Evolutionary conservation across 2,888 invertebrate species (phyloP), one percentile per base, ranked within the genome.

Genomic region (Tuta absoluta): DNA sequence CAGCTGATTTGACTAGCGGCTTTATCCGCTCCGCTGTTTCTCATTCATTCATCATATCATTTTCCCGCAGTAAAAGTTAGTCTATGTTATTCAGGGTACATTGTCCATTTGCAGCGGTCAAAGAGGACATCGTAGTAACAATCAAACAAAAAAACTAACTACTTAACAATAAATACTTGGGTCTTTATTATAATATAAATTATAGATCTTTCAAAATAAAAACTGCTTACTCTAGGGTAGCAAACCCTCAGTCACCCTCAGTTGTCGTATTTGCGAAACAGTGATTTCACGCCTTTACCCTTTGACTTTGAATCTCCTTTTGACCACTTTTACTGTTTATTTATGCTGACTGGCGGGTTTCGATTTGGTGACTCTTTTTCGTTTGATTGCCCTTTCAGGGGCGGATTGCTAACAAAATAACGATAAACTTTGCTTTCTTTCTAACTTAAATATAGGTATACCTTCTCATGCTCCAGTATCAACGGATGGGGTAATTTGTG

Each of bases 271-370:
- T 79, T 76, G 72, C 70, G 75, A 75, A 81, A 84, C 82, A 77
- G 77, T 81, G 82, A 83, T 84, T 81, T 78, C 75, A 74, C 68
- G 78, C 78, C 65, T 68, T 85, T 80, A 80, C 82, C 85, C 79
- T 82, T 83, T 82, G 81, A 81, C 79, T 82, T 23, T 23, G 21
- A 82, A 82, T 84, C 80, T 77, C 75, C 75, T 19, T 53, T 23
- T 49, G 19, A 45, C 45, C 45, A 45, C 21, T 21, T 49, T 49
- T 49, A 49, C 49, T 49, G 49, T 49, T 49, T 49, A 49, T 49
- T 49, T 23, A 49, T 23, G 49, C 49, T 49, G 49, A 21, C 49
- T 21, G 12, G 49, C n/a, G 49, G 45, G n/a, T 45, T 73, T 71
- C 66, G 67, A 69, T 74, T 71, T 68, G 71, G 64, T 69, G 70